Percentiles rank a stretch among this genome's conserved stretches.
Evolutionary conservation across 1,140 invertebrate species (phyloP).

Genomic region (Caenorhabditis brenneri): DNA sequence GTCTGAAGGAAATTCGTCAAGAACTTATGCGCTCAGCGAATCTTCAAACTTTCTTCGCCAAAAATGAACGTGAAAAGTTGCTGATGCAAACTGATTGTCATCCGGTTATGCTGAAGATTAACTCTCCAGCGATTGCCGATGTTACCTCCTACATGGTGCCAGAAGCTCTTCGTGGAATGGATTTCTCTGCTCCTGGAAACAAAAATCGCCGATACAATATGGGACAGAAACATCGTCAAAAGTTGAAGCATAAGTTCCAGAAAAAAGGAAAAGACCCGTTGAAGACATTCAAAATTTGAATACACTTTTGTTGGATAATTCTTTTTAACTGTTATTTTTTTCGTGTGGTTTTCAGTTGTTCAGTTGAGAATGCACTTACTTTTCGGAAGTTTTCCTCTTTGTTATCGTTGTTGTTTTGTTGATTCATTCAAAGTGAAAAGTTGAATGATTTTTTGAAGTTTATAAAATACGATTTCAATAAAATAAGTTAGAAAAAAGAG

Average conservation of each 20-base stretch:
- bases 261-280: conserved; percentile 54
- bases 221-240: conserved; percentile 45
- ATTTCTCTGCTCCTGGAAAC: conserved; percentile 5
- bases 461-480: background rate
- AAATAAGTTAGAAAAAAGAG: background rate
- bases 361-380: no score
- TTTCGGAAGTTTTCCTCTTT: background rate
- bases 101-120: conserved; percentile 83
- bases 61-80: conserved; percentile 88
- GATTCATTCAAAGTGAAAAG: no score
- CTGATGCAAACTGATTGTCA: conserved; percentile 88
- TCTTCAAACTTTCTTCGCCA: conserved; percentile 91
- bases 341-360: no score
- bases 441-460: background rate
- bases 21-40: conserved; percentile 91
- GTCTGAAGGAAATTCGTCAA: conserved; percentile 91
- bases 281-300: conserved; percentile 53
- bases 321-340: background rate
- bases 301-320: conserved; percentile 12
- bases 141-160: conserved; percentile 88
- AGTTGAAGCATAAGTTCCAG: conserved; percentile 55
- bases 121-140: conserved; percentile 82
- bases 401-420: background rate
- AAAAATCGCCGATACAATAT: conserved; percentile 25
- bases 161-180: conserved; percentile 18